phyloP scores from a whole-genome alignment of 2,113 vertebrate genomes.

The cat (Felis catus) region DNA sequence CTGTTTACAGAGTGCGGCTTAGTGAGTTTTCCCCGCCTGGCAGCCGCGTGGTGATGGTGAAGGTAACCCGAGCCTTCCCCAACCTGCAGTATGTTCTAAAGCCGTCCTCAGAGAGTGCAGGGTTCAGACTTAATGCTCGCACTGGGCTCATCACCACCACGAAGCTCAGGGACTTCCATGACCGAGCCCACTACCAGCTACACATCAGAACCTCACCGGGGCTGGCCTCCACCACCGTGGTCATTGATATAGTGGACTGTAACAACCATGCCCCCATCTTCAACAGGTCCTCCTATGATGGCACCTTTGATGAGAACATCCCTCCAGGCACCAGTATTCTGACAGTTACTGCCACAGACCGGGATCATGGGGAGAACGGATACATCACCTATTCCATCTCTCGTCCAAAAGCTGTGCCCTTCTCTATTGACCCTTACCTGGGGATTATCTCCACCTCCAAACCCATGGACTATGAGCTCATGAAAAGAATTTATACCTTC shows the following conservation, averaged over 20 bases:
- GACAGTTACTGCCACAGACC: conserved; percentile 89
- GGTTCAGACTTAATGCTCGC: conserved; percentile 90
- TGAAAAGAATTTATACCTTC: conserved; percentile 93
- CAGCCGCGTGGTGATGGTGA: conserved; percentile 89
- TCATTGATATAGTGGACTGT: conserved; percentile 90
- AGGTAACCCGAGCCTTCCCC: conserved; percentile 79
- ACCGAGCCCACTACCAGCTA: conserved; percentile 89
- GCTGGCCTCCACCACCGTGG: conserved; percentile 84
- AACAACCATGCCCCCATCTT: conserved; percentile 94
- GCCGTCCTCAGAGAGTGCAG: conserved; percentile 84
- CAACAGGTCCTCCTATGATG: conserved; percentile 86
- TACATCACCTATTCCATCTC: conserved; percentile 92
- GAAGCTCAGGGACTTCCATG: conserved; percentile 87
- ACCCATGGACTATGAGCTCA: conserved; percentile 95
- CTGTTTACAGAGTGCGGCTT: conserved; percentile 88
- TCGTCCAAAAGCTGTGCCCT: conserved; percentile 87
- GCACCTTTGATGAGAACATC: conserved; percentile 91
- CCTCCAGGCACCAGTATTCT: conserved; percentile 92
- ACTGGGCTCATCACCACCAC: conserved; percentile 93
- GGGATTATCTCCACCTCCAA: conserved; percentile 92
- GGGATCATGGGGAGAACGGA: conserved; percentile 91
- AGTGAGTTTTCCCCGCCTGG: conserved; percentile 94
- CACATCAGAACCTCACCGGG: conserved; percentile 87
- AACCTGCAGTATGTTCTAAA: conserved; percentile 90
- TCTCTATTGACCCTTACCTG: conserved; percentile 92